Conservation (phyloP, 2,888 invertebrate genomes). For the Anthophora plumipes region DNA sequence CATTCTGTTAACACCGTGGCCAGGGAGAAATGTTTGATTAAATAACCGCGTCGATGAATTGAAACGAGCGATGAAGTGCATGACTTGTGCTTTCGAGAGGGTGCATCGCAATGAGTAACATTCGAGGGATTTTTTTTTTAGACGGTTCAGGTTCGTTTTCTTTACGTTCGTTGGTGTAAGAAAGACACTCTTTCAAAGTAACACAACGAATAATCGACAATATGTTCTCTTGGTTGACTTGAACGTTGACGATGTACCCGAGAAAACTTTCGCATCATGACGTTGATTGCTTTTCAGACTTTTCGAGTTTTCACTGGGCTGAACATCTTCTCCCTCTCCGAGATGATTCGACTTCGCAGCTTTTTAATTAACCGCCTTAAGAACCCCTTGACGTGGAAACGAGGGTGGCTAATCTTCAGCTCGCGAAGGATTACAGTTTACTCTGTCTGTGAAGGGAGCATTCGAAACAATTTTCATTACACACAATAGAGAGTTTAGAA, state of each 20-base stretch:
- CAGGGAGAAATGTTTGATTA: conserved; percentile 82
- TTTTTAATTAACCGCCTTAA: conserved; percentile 75
- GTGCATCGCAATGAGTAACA: conserved; percentile 73
- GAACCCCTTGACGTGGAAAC: conserved; percentile 42
- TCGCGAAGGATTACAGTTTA: conserved; percentile 24
- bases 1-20: conserved; percentile 60
- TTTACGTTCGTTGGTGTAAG: not conserved
- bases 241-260: not conserved
- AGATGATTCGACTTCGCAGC: conserved; percentile 66
- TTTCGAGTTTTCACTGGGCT: not conserved
- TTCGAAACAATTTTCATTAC: conserved; percentile 35
- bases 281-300: conserved; percentile 51
- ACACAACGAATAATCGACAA: not conserved
- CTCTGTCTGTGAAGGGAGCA: not conserved
- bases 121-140: conserved; percentile 19
- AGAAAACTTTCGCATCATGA: conserved; percentile 59
- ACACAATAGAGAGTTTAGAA: not conserved
- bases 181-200: not conserved
- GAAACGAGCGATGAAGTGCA: conserved; percentile 83
- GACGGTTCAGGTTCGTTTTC: not conserved
- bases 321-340: conserved; percentile 24
- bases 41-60: conserved; percentile 84
- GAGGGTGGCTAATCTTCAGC: conserved; percentile 59
- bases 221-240: not conserved
- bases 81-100: conserved; percentile 80